phyloP scores from a whole-genome alignment of 1,140 invertebrate species.

The Ptiloglossa arizonensis region DNA sequence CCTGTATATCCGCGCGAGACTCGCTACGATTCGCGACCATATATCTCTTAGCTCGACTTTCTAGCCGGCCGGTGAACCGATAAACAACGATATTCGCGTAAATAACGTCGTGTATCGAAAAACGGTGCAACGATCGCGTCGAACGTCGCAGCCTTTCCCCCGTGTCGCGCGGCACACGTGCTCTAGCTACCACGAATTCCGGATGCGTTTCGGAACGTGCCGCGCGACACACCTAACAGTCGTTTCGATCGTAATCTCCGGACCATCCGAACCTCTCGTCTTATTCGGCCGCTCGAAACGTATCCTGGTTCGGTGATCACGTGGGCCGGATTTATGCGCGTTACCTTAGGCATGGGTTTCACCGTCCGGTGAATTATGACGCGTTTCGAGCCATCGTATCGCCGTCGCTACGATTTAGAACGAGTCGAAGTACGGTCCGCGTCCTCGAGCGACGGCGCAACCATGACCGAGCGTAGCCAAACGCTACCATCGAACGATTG shows the following conservation, averaged over 20 bases:
- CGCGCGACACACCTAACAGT: conserved; percentile 72
- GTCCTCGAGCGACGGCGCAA: no score
- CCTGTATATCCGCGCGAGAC: not conserved
- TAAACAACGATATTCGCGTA: not conserved
- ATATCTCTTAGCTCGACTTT: not conserved
- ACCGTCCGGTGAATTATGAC: conserved; percentile 6
- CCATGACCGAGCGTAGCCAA: no score
- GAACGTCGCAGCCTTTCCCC: conserved; percentile 21
- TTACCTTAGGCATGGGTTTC: conserved; percentile 28
- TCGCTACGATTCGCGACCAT: not conserved
- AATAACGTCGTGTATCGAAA: not conserved
- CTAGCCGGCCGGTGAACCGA: not conserved
- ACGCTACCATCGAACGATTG: no score
- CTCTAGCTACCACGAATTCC: conserved; percentile 71
- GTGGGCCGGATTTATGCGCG: conserved; percentile 34
- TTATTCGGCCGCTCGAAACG: conserved; percentile 50
- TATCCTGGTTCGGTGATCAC: conserved; percentile 41
- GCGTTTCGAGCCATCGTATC: conserved; percentile 1
- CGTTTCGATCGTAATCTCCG: conserved; percentile 76
- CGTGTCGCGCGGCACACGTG: conserved; percentile 49
- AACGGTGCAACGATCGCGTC: not conserved
- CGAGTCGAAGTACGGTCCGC: not conserved
- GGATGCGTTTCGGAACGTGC: conserved; percentile 68
- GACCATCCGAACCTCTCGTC: conserved; percentile 71
- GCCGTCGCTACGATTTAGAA: not conserved